phyloP scores from a whole-genome alignment of 2,797 vertebrate genomes.

The Chrysocyon brachyurus region DNA sequence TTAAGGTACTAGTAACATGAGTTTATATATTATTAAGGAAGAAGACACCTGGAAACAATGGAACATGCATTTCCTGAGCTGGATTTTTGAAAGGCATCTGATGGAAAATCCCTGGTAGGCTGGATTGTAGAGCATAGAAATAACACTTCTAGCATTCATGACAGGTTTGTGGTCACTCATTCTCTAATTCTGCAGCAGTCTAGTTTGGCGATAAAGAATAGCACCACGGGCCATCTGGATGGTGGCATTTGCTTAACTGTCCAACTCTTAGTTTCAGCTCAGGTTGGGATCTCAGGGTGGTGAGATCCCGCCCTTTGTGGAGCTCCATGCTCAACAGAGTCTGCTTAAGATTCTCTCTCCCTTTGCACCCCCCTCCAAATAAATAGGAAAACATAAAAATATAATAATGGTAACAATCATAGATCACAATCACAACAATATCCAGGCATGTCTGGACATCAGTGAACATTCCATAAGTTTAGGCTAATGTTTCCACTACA shows the following conservation, averaged over 20 bases:
- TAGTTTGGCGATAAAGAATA: background rate
- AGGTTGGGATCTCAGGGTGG: background rate
- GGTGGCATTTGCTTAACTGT: background rate
- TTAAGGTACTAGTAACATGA: background rate
- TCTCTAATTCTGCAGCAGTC: background rate
- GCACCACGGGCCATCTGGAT: background rate
- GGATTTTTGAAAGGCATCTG: background rate
- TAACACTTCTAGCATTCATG: background rate
- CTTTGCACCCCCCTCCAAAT: background rate
- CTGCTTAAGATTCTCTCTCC: background rate
- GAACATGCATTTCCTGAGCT: background rate
- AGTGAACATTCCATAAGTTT: background rate
- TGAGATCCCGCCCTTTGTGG: background rate
- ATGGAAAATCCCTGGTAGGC: background rate
- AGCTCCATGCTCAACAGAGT: background rate
- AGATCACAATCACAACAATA: background rate
- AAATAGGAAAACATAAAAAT: background rate
- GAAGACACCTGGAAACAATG: background rate
- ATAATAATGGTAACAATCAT: background rate
- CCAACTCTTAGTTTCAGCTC: background rate
- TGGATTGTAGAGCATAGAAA: background rate
- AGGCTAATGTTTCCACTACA: background rate
- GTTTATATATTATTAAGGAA: background rate
- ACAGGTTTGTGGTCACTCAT: background rate
- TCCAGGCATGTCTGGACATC: background rate